Evolutionary conservation across 2,888 invertebrate species (phyloP).

Genomic region (Nemapogon koenigi): DNA sequence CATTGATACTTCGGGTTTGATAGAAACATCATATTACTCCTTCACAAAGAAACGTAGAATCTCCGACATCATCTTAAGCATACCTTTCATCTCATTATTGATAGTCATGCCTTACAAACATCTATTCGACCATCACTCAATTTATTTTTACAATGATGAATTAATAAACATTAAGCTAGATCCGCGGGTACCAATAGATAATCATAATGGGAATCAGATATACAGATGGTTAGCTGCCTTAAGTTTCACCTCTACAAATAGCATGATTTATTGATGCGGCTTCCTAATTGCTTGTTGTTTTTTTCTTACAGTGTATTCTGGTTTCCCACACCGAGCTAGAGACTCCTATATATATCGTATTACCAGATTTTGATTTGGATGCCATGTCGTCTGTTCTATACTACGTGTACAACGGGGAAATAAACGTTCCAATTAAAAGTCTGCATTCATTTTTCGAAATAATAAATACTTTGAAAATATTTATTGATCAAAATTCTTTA

Average conservation of each 20-base stretch:
- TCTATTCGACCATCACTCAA: conserved; percentile 4
- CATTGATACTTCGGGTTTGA: too few relatives aligned
- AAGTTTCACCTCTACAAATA: not conserved
- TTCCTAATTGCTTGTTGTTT: conserved; percentile 16
- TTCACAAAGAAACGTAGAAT: too few relatives aligned
- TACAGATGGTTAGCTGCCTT: too few relatives aligned
- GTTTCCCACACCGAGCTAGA: conserved; percentile 39
- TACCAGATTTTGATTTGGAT: conserved; percentile 69
- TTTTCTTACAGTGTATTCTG: conserved; percentile 34
- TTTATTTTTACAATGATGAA: conserved; percentile 8
- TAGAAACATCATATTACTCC: too few relatives aligned
- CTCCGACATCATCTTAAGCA: too few relatives aligned
- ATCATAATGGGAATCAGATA: too few relatives aligned
- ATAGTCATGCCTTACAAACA: too few relatives aligned
- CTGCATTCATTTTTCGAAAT: conserved; percentile 66
- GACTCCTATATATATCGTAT: conserved; percentile 67
- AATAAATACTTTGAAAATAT: conserved; percentile 50
- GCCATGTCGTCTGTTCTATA: conserved; percentile 70
- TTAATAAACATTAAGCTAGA: conserved; percentile 6
- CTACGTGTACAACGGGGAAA: conserved; percentile 74
- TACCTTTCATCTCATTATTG: too few relatives aligned
- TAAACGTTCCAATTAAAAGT: conserved; percentile 61
- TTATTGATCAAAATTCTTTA: conserved; percentile 36
- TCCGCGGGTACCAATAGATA: not conserved
- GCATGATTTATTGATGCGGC: not conserved